Percentiles rank a stretch among this genome's conserved stretches.
These are phyloP conservation scores for Andrena dorsata DNA, from an alignment of 2,888 invertebrate genomes.

Conservation along the genomic window DNA sequence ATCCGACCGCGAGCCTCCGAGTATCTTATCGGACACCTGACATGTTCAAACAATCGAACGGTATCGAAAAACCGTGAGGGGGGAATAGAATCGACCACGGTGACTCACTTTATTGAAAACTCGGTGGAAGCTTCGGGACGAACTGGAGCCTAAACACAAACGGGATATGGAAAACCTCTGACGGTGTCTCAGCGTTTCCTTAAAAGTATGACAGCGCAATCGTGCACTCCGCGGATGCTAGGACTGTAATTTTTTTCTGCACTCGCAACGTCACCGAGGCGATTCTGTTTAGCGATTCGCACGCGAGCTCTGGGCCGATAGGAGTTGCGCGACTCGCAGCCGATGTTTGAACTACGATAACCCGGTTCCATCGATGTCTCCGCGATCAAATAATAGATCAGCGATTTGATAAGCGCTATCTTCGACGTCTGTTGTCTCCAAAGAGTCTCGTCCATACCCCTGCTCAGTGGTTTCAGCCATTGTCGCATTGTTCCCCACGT, in stretches of 20 bases:
- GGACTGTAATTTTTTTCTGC: not conserved
- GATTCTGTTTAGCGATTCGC: not conserved
- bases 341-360: constrained; percentile 41
- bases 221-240: not conserved
- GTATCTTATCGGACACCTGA: not conserved
- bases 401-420: constrained; percentile 27
- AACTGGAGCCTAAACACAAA: not conserved
- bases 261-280: not conserved
- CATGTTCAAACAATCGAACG: not conserved
- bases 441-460: not conserved
- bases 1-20: not conserved
- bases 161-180: not conserved
- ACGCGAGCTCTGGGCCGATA: not conserved
- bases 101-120: constrained; percentile 1
- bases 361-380: constrained; percentile 20
- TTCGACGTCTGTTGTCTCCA: not conserved
- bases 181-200: not conserved
- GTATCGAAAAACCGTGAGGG: not conserved
- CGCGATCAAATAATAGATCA: constrained; percentile 23
- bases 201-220: no score
- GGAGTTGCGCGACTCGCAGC: not conserved
- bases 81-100: not conserved
- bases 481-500: not conserved
- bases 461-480: not conserved
- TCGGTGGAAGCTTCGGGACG: not conserved